Evolutionary conservation across 2,888 invertebrate genomes (phyloP), one percentile per base, ranked within the genome.

Genomic region (Eurois occulta): DNA sequence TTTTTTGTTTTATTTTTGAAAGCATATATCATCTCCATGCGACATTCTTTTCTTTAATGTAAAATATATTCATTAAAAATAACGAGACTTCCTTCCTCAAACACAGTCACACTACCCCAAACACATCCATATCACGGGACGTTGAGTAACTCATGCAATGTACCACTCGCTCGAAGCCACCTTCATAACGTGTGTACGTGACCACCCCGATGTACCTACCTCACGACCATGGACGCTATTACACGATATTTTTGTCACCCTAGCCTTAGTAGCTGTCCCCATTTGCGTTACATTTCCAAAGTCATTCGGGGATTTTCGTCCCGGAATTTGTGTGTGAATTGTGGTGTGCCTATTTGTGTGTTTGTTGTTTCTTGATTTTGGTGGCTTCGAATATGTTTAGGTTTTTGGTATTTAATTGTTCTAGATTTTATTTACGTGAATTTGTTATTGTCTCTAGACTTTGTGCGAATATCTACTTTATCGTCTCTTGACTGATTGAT

Each of bases 141-240:
- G 80, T 91, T 91, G 90, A 91, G 90, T 88, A 86, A 90, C 86
- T 87, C 90, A 75, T 84, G 88, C 88, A 84, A 87, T 88, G 90
- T 89, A 83, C 84, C 84, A 85, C 84, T 75, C 81, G 76, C 81
- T 78, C 78, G 71, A 83, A 85, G 85, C 87, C 86, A 88, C 87
- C 88, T 87, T 87, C 88, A 89, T 92, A 91, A 91, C 87, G 77
- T 67, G 60, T 55, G 80, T 83, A 91, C 92, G 92, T 92, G 92
- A 92, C 91, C 86, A 76, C 80, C 83, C 52, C 76, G 55, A 65
- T 78, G 71, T 84, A 83, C 80, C 83, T 84, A 83, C 81, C 82
- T 84, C 83, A 84, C 81, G 74, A 73, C 78, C 52, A 60, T 79
- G 81, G 76, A 69, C 71, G 79, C 79, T 81, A 85, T 88, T 87